These are phyloP conservation scores for Liparis tanakae DNA, from an alignment of 2,797 vertebrate species.

Conservation along the genomic window DNA sequence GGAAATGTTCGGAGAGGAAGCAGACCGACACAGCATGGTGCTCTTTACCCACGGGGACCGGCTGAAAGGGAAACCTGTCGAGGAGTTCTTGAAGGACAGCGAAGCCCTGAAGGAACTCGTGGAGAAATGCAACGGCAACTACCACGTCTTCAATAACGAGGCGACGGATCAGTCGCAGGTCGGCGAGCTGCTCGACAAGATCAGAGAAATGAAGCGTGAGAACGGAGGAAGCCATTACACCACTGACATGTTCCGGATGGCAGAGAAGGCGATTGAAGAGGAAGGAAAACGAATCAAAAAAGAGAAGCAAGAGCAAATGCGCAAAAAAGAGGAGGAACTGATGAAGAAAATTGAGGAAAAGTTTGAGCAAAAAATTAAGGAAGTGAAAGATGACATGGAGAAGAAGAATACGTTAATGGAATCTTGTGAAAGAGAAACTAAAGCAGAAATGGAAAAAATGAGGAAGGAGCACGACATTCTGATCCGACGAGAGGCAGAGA, in stretches of 20 bases:
- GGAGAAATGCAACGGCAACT: neutral
- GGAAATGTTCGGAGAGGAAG: neutral
- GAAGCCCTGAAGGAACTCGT: neutral
- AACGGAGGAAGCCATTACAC: conserved; percentile 3
- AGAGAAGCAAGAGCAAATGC: neutral
- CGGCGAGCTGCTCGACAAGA: neutral
- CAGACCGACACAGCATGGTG: conserved; percentile 4
- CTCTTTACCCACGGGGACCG: neutral
- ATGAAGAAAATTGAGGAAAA: neutral
- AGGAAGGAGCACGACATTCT: too few species aligned
- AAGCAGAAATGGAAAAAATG: too few species aligned
- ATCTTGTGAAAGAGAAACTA: too few species aligned
- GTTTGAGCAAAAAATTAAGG: neutral
- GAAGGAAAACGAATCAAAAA: neutral
- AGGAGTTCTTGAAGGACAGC: neutral
- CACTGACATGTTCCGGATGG: neutral
- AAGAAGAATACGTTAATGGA: neutral
- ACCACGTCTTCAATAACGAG: neutral
- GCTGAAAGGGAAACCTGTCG: neutral
- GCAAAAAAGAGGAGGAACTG: neutral
- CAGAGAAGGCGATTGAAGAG: neutral
- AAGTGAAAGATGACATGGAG: neutral
- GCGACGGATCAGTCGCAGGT: neutral
- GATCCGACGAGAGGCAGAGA: too few species aligned
- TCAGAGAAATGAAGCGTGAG: neutral